phyloP scores from a whole-genome alignment of 2,113 vertebrate genomes.

The Panthera tigris region DNA sequence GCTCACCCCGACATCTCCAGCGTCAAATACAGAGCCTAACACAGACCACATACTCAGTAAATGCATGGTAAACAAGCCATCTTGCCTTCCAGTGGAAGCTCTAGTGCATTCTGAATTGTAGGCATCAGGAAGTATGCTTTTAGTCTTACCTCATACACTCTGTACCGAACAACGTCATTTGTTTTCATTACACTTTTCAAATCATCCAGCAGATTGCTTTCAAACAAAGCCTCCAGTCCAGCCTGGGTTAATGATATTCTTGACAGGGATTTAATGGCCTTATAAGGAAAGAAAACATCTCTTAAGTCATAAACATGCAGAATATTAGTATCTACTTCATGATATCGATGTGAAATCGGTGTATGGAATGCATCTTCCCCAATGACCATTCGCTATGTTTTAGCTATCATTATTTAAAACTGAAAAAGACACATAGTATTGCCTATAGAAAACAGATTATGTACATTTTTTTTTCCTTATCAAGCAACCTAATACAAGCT shows the following conservation, averaged over 20 bases:
- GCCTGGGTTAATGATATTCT: constrained; percentile 88
- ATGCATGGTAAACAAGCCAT: neutral
- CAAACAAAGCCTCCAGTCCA: constrained; percentile 92
- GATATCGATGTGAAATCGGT: neutral
- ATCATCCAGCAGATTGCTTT: constrained; percentile 87
- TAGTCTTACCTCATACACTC: constrained; percentile 93
- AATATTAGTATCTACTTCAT: neutral
- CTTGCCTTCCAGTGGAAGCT: neutral
- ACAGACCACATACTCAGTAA: neutral
- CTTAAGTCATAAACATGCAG: constrained; percentile 42
- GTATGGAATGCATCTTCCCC: neutral
- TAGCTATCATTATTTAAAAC: constrained; percentile 21
- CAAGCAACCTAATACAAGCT: neutral
- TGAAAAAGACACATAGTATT: neutral
- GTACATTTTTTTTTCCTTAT: constrained; percentile 8
- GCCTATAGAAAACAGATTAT: neutral
- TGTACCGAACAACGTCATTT: constrained; percentile 92
- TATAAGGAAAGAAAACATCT: constrained; percentile 68
- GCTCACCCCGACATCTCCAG: neutral
- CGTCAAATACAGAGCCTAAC: neutral
- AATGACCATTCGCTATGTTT: neutral
- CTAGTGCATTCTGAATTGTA: neutral
- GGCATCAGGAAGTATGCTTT: neutral
- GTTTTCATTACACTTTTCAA: constrained; percentile 92
- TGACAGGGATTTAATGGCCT: constrained; percentile 91